Evolutionary conservation across 2,797 vertebrate species (phyloP), one percentile per base, ranked within the genome.

Genomic region (Oophaga sylvatica): DNA sequence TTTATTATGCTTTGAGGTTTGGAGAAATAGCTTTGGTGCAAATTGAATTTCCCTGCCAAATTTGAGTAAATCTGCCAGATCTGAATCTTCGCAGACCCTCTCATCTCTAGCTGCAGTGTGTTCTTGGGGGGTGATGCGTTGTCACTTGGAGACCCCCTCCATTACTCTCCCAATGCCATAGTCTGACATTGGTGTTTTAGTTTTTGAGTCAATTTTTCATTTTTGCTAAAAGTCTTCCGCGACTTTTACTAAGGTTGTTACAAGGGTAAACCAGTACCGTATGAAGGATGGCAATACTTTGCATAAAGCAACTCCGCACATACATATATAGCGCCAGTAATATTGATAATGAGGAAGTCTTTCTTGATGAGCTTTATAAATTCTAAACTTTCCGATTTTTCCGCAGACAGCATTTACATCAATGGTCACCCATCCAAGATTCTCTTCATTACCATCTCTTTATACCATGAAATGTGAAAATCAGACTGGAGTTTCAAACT

Each of bases 371-470:
- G 60, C 35, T 65, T 78, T 35, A 81, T 81, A 60, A 70, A 77
- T 85, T 77, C 26, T 81, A 85, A 81, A 81, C 11, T 86, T 71
- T 79, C 26, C 60, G 29, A 35, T 70, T 82, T 70, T 82, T 79
- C 80, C 59, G 79, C 80, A 71, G 77, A 86, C 59, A 31, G 59
- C 60, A 65, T 57, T 85, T 20, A 85, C 83, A 88, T 88, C 87
- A 89, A 89, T 89, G 87, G 87, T 76, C 70, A 78, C n/a, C 62
- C 80, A 82, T 70, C 59, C 84, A 85, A 86, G 62, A 60, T 48
- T 77, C 75, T 41, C 70, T 31, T 89, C 84, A 89, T 89, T 89
- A 86, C 65, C 78, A 89, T 89, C 62, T 85, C 83, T 89, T 85
- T 86, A 85, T 85, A 82, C 60, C 62, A 70, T 67, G 79, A 82